Evolutionary conservation across 2,888 invertebrate species (phyloP).

Genomic region (Heliconius erato): DNA sequence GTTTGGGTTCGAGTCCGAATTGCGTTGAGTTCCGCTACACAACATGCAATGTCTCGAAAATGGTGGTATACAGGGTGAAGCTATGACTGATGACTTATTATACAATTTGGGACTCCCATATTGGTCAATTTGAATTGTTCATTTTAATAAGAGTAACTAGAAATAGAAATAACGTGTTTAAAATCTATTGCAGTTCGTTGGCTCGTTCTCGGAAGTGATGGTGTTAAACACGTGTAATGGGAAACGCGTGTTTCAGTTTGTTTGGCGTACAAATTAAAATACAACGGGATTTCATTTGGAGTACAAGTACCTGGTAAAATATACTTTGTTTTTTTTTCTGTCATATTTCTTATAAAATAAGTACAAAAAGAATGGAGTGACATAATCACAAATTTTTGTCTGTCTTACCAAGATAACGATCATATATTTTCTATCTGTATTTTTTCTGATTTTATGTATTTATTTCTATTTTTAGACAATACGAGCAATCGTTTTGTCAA

Average conservation of each 20-base stretch:
- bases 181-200: slow-evolving; percentile 47
- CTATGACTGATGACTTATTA: background rate
- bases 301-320: background rate
- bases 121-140: slow-evolving; percentile 4
- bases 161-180: slow-evolving; percentile 36
- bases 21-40: too few relatives aligned
- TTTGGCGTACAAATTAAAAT: slow-evolving; percentile 47
- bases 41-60: too few relatives aligned
- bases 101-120: background rate
- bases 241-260: slow-evolving; percentile 44
- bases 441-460: too few relatives aligned
- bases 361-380: too few relatives aligned
- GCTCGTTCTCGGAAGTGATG: slow-evolving; percentile 44
- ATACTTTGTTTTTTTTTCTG: background rate
- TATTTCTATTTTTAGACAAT: too few relatives aligned
- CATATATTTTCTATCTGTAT: too few relatives aligned
- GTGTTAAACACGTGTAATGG: slow-evolving; percentile 46
- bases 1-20: too few relatives aligned
- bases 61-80: too few relatives aligned
- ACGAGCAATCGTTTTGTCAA: too few relatives aligned
- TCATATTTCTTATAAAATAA: background rate
- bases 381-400: background rate
- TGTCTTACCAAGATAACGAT: too few relatives aligned
- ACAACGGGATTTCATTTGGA: slow-evolving; percentile 29
- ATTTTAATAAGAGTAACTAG: slow-evolving; percentile 2